Evolutionary conservation across 2,113 vertebrate genomes (phyloP).

Genomic region (Pan troglodytes): DNA sequence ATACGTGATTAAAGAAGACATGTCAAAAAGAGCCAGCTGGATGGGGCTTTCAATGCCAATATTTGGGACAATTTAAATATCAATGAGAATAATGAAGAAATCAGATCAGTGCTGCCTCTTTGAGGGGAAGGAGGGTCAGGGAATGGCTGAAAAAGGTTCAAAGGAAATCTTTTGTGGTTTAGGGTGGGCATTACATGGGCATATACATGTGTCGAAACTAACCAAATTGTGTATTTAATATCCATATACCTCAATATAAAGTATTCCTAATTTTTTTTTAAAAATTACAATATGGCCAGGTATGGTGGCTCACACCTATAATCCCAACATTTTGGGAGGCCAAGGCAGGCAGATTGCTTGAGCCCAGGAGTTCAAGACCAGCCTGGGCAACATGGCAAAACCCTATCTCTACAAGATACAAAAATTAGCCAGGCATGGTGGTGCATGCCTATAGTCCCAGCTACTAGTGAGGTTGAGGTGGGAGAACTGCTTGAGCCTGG

Average conservation of each 20-base stretch:
- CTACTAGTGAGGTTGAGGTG: too few species aligned
- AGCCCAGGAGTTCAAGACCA: too few species aligned
- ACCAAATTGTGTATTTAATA: background rate
- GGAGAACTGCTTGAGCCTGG: too few species aligned
- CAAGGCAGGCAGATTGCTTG: too few species aligned
- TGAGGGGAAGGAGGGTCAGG: background rate
- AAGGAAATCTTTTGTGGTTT: background rate
- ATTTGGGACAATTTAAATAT: constrained; percentile 1
- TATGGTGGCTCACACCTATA: too few species aligned
- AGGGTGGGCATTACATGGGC: background rate
- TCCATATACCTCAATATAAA: background rate
- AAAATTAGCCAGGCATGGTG: too few species aligned
- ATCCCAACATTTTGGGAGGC: too few species aligned
- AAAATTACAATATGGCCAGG: background rate
- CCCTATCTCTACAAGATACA: too few species aligned
- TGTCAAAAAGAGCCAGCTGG: background rate
- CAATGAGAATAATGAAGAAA: constrained; percentile 33
- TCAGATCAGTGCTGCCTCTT: background rate
- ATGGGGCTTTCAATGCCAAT: background rate
- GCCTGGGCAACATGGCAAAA: too few species aligned
- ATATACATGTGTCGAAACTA: background rate
- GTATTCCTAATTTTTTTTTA: background rate
- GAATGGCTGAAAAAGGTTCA: background rate
- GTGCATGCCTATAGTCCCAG: too few species aligned
- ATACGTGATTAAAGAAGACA: background rate